phyloP scores from a whole-genome alignment of 2,113 vertebrate genomes.

The Gopherus evgoodei region DNA sequence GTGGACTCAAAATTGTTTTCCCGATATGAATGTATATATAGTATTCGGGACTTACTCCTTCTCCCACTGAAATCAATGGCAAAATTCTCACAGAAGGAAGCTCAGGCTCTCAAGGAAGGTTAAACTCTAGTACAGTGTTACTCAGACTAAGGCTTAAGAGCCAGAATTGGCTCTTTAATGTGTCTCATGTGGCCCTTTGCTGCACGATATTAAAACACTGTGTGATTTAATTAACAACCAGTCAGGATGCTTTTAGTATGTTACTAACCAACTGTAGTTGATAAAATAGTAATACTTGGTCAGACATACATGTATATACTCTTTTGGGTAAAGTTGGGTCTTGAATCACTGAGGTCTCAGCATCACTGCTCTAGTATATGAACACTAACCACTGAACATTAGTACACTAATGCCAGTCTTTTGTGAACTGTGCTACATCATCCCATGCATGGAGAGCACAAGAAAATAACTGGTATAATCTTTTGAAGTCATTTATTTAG shows the following conservation, averaged over 20 bases:
- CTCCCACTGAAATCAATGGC: not conserved
- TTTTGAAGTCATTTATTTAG: not conserved
- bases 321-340: not conserved
- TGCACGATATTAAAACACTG: not conserved
- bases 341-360: not conserved
- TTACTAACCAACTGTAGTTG: not conserved
- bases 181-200: no score
- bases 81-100: not conserved
- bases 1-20: not conserved
- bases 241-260: not conserved
- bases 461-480: not conserved
- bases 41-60: not conserved
- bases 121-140: not conserved
- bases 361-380: not conserved
- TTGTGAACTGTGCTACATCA: not conserved
- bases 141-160: not conserved
- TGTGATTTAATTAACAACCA: not conserved
- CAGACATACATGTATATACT: no score
- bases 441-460: not conserved
- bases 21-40: not conserved
- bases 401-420: not conserved
- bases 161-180: not conserved
- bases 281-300: not conserved
- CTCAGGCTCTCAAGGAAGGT: not conserved
- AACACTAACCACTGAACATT: not conserved